Base-by-base conservation (phyloP, 2,113 vertebrate genomes). In the Saccopteryx leptura region DNA sequence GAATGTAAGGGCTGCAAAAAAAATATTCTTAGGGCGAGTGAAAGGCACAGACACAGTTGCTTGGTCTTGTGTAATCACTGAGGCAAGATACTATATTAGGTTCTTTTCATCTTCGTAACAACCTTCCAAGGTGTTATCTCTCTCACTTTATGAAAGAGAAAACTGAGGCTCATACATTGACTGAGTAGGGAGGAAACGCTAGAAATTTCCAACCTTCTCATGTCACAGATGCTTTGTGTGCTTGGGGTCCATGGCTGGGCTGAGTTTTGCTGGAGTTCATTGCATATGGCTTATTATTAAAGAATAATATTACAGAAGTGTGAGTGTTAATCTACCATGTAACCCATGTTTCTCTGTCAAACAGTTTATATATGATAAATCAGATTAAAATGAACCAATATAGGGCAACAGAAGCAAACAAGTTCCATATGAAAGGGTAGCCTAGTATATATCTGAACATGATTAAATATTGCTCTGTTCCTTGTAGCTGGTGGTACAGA, bases 271-370 rank as follows among this genome's bases (percentile, higher is more conserved):
- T 65, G 11, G 50, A 94, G 13, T 90, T 80, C 52, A 69, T 28
- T 61, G 28, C n/a, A 19, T 24, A 11, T 39, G 50, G 4, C 28
- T 90, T 66, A 19, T 66, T 83, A 60, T 15, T 39, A 68, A 12
- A 85, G 65, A 88, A 92, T 69, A 33, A 33, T 76, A 66, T 21
- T 33, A 71, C 11, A 89, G 72, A 89, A 92, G 74, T 60, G 23
- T 52, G 61, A 65, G 26, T 76, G 58, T 58, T 13, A 65, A 65
- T 17, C 69, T 33, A 23, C 52, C 10, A 79, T 60, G 21, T 31
- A 48, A 52, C 7, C 33, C 56, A 83, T n/a, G 5, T 78, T 84
- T 93, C 60, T 83, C 75, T 88, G 33, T 2, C 63, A 69, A 81
- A 68, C 4, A 68, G 78, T 79, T 81, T 58, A 23, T 54, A 31